phyloP scores from a whole-genome alignment of 2,113 vertebrate species.

The Orientallactaga bullata region DNA sequence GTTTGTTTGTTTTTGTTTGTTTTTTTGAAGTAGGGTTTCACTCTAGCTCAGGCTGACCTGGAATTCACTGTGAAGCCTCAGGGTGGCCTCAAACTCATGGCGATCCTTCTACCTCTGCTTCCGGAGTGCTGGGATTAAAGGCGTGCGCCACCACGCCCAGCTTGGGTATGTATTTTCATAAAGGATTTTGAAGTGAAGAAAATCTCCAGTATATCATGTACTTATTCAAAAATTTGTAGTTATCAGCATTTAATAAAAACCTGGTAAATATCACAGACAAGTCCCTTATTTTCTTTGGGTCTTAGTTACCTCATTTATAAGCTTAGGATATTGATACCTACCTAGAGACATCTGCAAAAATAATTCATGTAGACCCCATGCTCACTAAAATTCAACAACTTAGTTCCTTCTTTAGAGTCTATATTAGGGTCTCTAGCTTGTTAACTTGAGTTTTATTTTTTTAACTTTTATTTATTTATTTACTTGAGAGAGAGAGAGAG shows the following conservation, averaged over 20 bases:
- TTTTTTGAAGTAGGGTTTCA: too few species aligned
- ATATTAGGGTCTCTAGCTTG: neutral
- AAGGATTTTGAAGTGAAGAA: conserved; percentile 66
- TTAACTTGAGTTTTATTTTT: too few species aligned
- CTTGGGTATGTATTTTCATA: too few species aligned
- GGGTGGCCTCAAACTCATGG: too few species aligned
- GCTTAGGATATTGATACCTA: neutral
- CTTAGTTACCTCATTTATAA: neutral
- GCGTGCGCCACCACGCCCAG: too few species aligned
- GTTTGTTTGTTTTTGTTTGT: too few species aligned
- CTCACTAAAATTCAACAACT: neutral
- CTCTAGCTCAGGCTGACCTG: too few species aligned
- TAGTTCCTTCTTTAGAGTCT: neutral
- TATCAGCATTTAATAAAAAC: conserved; percentile 62
- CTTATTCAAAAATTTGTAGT: conserved; percentile 80
- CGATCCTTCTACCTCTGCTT: too few species aligned
- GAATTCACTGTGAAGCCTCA: too few species aligned
- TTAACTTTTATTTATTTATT: too few species aligned
- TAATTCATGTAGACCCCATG: neutral
- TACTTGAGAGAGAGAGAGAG: too few species aligned
- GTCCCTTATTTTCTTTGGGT: neutral
- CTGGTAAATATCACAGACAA: neutral
- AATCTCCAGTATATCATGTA: conserved; percentile 72
- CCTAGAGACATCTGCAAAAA: neutral
- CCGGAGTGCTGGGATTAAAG: too few species aligned